A percentile compares a stretch with the other conserved stretches of the same genome.
Evolutionary conservation across 2,113 vertebrate genomes (phyloP).

Genomic region (Mirza zaza): DNA sequence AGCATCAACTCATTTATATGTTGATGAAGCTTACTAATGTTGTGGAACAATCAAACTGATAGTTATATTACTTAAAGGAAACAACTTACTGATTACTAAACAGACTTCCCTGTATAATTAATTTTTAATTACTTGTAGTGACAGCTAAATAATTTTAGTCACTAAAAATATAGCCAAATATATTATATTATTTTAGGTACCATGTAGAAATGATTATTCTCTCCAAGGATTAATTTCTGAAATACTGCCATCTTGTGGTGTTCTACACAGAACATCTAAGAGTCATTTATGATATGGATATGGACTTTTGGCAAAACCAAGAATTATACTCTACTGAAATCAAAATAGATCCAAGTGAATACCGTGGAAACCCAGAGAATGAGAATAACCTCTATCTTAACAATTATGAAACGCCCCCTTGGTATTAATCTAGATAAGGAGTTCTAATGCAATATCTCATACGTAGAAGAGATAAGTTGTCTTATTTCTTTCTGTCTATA

Average conservation of each 20-base stretch:
- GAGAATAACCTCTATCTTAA: background rate
- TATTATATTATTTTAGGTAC: background rate
- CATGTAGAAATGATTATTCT: background rate
- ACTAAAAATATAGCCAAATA: conserved; percentile 16
- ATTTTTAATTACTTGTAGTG: conserved; percentile 61
- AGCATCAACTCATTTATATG: conserved; percentile 64
- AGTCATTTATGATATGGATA: background rate
- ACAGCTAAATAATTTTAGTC: conserved; percentile 49
- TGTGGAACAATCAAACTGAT: conserved; percentile 62
- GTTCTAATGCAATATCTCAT: background rate
- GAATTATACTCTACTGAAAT: background rate
- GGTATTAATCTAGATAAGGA: background rate
- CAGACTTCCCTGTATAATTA: conserved; percentile 39
- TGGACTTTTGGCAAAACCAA: background rate
- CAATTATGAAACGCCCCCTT: background rate
- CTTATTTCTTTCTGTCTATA: background rate
- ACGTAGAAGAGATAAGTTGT: background rate
- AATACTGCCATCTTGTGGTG: conserved; percentile 77
- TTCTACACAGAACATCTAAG: background rate
- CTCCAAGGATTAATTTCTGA: conserved; percentile 55
- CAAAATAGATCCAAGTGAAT: background rate
- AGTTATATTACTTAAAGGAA: conserved; percentile 66
- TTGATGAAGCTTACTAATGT: conserved; percentile 57
- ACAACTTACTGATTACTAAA: conserved; percentile 53
- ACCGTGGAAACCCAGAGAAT: background rate